Conservation (phyloP, 2,797 vertebrate species). For the Microchirus variegatus region DNA sequence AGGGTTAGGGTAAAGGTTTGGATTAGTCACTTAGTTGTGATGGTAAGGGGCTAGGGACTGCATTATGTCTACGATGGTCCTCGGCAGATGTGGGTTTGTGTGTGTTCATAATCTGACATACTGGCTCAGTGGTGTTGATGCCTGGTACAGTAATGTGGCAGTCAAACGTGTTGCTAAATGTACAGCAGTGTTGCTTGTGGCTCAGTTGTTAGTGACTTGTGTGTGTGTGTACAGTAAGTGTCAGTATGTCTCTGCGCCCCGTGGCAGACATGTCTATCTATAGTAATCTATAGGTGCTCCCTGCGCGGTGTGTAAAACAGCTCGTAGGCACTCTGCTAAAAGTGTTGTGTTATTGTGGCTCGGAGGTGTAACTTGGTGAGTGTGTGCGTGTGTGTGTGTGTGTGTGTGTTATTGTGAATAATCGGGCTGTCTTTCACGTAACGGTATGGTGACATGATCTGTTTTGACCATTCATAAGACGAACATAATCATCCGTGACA, state of each 20-base stretch:
- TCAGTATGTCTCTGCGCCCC: slow-evolving; percentile 28
- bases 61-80: too few species aligned
- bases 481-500: slow-evolving; percentile 71
- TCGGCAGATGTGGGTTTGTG: too few species aligned
- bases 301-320: slow-evolving; percentile 10
- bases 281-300: slow-evolving; percentile 29
- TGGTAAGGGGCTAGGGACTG: too few species aligned
- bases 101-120: slow-evolving; percentile 15
- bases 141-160: slow-evolving; percentile 34
- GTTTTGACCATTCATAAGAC: slow-evolving; percentile 73
- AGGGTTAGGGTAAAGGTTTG: too few species aligned
- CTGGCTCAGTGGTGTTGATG: slow-evolving; percentile 58
- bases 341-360: slow-evolving; percentile 26
- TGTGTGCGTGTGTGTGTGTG: background rate
- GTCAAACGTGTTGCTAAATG: slow-evolving; percentile 51
- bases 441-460: slow-evolving; percentile 74
- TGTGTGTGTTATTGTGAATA: slow-evolving; percentile 32
- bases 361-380: slow-evolving; percentile 40
- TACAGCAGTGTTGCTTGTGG: slow-evolving; percentile 41
- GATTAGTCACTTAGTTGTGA: too few species aligned
- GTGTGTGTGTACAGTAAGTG: slow-evolving; percentile 28
- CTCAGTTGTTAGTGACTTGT: slow-evolving; percentile 27
- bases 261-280: slow-evolving; percentile 14
- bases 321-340: slow-evolving; percentile 34
- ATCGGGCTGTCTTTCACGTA: slow-evolving; percentile 56